These are phyloP conservation scores for Heliconius sara DNA, from an alignment of 2,888 invertebrate genomes.

Conservation along the genomic window DNA sequence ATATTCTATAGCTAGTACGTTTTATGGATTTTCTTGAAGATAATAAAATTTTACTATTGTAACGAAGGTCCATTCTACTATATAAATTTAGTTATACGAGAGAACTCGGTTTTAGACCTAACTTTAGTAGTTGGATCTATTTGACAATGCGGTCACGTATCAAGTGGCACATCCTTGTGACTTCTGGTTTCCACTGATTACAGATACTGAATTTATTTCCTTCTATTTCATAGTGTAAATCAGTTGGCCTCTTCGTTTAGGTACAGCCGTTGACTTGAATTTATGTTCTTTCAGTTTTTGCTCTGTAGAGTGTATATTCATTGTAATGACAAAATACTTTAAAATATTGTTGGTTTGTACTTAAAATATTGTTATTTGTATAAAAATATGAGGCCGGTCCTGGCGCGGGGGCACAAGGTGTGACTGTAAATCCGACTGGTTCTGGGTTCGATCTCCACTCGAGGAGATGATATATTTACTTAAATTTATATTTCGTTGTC, in stretches of 20 bases:
- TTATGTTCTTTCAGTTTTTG: conserved; percentile 11
- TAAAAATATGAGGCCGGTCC: not conserved
- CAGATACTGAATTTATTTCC: conserved; percentile 67
- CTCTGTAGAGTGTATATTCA: not conserved
- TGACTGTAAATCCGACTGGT: too few species aligned
- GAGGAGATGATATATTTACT: too few species aligned
- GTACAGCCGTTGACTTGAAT: conserved; percentile 2
- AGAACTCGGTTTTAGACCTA: conserved; percentile 52
- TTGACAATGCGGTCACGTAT: conserved; percentile 71
- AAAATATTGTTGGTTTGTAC: not conserved
- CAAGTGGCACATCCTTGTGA: conserved; percentile 70
- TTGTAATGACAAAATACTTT: not conserved
- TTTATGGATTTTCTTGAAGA: conserved; percentile 65
- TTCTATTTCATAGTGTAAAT: conserved; percentile 40
- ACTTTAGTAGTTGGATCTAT: conserved; percentile 55
- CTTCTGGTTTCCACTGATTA: conserved; percentile 76
- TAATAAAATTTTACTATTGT: conserved; percentile 58
- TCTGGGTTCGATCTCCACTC: too few species aligned
- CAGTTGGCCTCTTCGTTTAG: conserved; percentile 33
- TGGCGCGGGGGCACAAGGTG: too few species aligned
- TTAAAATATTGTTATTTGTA: too few species aligned
- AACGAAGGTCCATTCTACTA: conserved; percentile 41
- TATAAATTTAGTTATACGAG: conserved; percentile 34
- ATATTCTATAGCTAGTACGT: conserved; percentile 64
- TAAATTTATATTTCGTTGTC: too few species aligned